These are phyloP conservation scores for Lithosia quadra DNA, from an alignment of 2,888 invertebrate genomes.

Conservation along the genomic window DNA sequence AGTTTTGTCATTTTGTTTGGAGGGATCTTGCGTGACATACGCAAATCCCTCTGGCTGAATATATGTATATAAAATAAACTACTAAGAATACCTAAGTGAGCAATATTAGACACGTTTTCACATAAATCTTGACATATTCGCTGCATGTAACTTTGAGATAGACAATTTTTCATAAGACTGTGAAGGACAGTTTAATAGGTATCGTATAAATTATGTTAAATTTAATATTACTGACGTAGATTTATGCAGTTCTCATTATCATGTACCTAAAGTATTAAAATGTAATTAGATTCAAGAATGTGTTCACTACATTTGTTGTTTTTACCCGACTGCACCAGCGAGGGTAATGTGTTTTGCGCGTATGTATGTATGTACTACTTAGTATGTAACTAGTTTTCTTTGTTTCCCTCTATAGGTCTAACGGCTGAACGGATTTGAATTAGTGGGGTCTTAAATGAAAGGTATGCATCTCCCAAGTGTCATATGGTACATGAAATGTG, in stretches of 20 bases:
- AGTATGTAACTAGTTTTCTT: no score
- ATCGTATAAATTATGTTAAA: constrained; percentile 7
- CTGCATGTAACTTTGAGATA: constrained; percentile 38
- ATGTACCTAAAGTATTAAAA: background rate
- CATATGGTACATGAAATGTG: no score
- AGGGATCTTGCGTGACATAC: constrained; percentile 74
- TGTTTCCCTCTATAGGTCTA: no score
- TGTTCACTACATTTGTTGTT: background rate
- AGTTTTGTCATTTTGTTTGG: constrained; percentile 79
- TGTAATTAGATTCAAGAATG: background rate
- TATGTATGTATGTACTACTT: no score
- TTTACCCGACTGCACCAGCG: no score
- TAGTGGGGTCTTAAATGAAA: no score
- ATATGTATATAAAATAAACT: constrained; percentile 50
- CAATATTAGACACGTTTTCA: constrained; percentile 52
- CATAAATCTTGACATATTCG: constrained; percentile 50
- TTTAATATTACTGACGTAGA: background rate
- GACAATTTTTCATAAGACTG: constrained; percentile 36
- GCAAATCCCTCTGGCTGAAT: constrained; percentile 64
- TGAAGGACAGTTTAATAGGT: constrained; percentile 29
- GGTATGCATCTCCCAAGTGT: no score
- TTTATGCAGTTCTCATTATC: background rate
- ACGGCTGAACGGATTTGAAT: no score
- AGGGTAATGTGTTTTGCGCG: no score
- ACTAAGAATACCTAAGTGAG: constrained; percentile 46